Base-by-base conservation (phyloP, 2,113 vertebrate genomes). In the Oryzias woworae region DNA sequence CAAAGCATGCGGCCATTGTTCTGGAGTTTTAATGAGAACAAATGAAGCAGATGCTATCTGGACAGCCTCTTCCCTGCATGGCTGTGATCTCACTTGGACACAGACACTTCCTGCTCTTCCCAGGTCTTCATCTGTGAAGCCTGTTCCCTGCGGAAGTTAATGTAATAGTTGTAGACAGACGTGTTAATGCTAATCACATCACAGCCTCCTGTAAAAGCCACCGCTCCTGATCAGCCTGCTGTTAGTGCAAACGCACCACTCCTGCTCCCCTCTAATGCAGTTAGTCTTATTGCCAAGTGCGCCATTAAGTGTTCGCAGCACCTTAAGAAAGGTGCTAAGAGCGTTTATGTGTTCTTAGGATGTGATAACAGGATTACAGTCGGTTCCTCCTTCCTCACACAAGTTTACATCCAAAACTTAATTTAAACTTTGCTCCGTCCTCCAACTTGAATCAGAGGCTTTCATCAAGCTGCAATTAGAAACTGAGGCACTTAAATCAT, bases 161-260 rank as follows among this genome's bases (percentile, higher is more conserved):
- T 78, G 67, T 54, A 66, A 81, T 80, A 66, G 69, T 69, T 77
- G 5, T 49, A 68, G 63, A 51, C 63, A 43, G 63, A 65, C 57
- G 50, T 58, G 61, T 66, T 73, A 71, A 64, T 75, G 76, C 45
- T 86, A 77, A 85, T 85, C 67, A 69, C 58, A 82, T 84, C 77
- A 59, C 51, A 66, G 53, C 46, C 42, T 18, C 41, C 72, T 70
- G 70, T 57, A 79, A 73, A 54, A 73, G 53, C 58, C 59, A 63
- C 41, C 8, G 4, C 2, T 42, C 46, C 70, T 71, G 70, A 60
- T 81, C 71, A 74, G 66, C 61, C 49, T 52, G 54, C 58, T 67
- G 55, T 65, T 62, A 62, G 53, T 57, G 49, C 54, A 64, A 62
- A 62, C 66, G 66, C 60, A 62, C 60, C 69, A 73, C 57, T 8